Evolutionary conservation across 2,888 invertebrate genomes (phyloP).

Genomic region (Calliopum simillimum): DNA sequence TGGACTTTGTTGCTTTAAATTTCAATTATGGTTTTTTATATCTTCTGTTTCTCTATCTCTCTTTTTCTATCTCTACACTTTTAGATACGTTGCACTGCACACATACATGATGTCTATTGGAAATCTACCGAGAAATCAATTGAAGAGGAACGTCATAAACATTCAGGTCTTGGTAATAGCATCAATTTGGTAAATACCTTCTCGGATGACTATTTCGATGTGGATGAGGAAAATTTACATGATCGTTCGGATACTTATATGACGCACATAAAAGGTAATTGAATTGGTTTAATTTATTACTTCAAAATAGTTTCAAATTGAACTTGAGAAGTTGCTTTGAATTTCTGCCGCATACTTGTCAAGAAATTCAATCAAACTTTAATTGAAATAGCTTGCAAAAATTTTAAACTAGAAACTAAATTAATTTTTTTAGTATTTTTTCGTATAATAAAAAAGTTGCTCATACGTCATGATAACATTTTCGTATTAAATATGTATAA

Average conservation of each 20-base stretch:
- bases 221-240: slow-evolving; percentile 55
- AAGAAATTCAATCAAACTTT: too few species aligned
- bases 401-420: too few species aligned
- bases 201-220: slow-evolving; percentile 58
- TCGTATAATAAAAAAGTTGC: too few species aligned
- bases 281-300: too few species aligned
- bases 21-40: not conserved
- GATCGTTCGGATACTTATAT: slow-evolving; percentile 60
- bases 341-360: too few species aligned
- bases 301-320: too few species aligned
- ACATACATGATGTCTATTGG: slow-evolving; percentile 74
- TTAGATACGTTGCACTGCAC: slow-evolving; percentile 74
- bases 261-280: slow-evolving; percentile 60
- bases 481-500: too few species aligned
- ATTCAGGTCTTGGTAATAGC: slow-evolving; percentile 47
- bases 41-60: not conserved
- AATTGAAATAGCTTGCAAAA: too few species aligned
- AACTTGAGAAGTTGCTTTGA: too few species aligned
- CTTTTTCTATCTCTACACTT: slow-evolving; percentile 14
- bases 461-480: too few species aligned
- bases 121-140: slow-evolving; percentile 75
- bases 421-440: too few species aligned
- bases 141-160: slow-evolving; percentile 67
- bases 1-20: not conserved
- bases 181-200: slow-evolving; percentile 54